A percentile compares a stretch with the other conserved stretches of the same genome.
Evolutionary conservation across 2,113 vertebrate genomes (phyloP).

Genomic region (Hypomesus transpacificus): DNA sequence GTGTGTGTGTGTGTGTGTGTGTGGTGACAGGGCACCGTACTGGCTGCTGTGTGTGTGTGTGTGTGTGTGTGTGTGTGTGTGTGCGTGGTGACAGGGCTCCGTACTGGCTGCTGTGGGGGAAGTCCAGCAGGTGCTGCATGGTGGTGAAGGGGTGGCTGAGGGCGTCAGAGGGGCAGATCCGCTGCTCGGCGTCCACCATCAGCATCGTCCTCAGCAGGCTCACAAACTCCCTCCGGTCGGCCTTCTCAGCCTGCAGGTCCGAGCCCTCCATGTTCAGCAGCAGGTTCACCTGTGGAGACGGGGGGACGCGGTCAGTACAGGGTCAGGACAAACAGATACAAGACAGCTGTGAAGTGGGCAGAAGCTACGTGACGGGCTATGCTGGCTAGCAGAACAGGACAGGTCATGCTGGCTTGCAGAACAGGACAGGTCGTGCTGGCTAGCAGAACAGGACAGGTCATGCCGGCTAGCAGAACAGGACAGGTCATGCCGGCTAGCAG

Average conservation of each 20-base stretch:
- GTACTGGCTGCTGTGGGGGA: conserved; percentile 95
- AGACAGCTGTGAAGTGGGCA: background rate
- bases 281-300: conserved; percentile 85
- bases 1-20: conserved; percentile 50
- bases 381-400: no score
- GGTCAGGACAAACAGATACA: background rate
- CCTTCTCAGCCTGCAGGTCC: conserved; percentile 93
- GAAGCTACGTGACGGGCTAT: background rate
- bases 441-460: no score
- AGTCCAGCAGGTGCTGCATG: conserved; percentile 97
- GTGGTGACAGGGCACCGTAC: conserved; percentile 67
- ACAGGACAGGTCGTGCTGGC: no score
- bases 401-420: no score
- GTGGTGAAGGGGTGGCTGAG: conserved; percentile 94
- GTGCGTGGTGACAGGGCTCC: conserved; percentile 30
- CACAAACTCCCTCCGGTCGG: conserved; percentile 93
- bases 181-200: conserved; percentile 88
- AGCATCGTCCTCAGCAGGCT: conserved; percentile 95
- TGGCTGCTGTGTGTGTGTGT: conserved; percentile 81
- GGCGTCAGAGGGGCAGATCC: conserved; percentile 85
- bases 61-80: background rate
- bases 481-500: no score
- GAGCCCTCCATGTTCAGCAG: conserved; percentile 89
- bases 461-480: no score
- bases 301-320: background rate